Base-by-base conservation (phyloP, 1,140 invertebrate species). In the Lethrus apterus region DNA sequence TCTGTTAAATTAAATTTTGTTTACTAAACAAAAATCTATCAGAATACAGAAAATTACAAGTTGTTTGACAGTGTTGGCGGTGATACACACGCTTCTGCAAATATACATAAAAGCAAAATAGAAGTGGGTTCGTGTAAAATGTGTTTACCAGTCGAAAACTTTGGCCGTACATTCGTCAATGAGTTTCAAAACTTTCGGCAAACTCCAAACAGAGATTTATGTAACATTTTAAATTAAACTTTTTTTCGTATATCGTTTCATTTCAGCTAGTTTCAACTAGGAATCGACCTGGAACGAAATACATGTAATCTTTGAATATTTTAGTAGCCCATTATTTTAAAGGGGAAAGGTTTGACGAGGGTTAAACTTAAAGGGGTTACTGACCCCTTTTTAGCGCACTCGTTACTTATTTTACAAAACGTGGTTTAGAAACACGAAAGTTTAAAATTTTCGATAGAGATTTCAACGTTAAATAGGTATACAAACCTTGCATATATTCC, bases 111-210 rank as follows among this genome's bases (percentile, higher is more conserved):
- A 50, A 36, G 36, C n/a, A n/a, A 34, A 36, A 44, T 38, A 24
- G 24, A 33, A 21, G 17, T 31, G 32, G 36, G 18, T 47, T 51
- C 14, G 41, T 46, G 21, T 31, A 47, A 51, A 51, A 47, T 47
- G 35, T 51, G 46, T 49, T 52, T 48, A 45, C 41, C 24, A 52
- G 46, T 48, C 48, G 23, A 19, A 30, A 52, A 52, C 36, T 52
- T 52, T 50, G 9, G 11, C 23, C 24, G 19, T 29, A 26, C 33
- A 43, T 51, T 52, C 50, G 35, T 40, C 50, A 49, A 48, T 44
- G 32, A 30, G 31, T 46, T 46, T 49, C 24, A 46, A 48, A 51
- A 40, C 36, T 40, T 40, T 40, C 24, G 24, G 19, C 19, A 40
- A n/a, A n/a, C n/a, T n/a, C 36, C 4, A 21, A 10, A 36, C 14